Conservation (phyloP, 2,113 vertebrate species). For the Nannobrachium achirus region DNA sequence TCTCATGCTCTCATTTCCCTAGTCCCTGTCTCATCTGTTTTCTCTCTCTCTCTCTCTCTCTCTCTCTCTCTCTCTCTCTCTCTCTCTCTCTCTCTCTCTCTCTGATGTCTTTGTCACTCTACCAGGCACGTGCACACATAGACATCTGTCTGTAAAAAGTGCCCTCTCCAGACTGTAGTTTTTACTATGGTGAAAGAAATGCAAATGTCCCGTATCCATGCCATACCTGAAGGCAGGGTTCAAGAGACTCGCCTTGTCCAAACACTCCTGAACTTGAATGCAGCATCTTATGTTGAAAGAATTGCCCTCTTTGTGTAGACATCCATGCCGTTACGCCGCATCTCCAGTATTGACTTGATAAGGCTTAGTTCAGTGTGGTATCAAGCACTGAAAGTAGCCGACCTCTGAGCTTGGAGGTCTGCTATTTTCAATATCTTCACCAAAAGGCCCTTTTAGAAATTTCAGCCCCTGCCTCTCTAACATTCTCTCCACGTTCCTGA, state of each 20-base stretch:
- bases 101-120: neutral
- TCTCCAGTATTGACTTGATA: no score
- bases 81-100: neutral
- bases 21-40: neutral
- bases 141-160: no score
- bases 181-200: no score
- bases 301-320: neutral
- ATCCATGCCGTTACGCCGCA: no score
- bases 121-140: neutral
- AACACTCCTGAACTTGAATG: no score
- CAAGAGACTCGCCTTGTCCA: no score
- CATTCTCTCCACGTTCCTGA: neutral
- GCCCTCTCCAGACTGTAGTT: no score
- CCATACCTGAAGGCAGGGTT: neutral
- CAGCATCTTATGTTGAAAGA: no score
- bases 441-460: no score
- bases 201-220: neutral
- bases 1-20: conserved; percentile 17
- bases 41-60: neutral
- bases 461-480: neutral
- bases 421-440: neutral
- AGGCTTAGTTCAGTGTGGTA: no score
- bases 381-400: neutral
- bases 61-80: conserved; percentile 4
- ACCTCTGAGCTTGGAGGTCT: neutral